Evolutionary conservation across 2,113 vertebrate species (phyloP).

Genomic region (Ahaetulla prasina): DNA sequence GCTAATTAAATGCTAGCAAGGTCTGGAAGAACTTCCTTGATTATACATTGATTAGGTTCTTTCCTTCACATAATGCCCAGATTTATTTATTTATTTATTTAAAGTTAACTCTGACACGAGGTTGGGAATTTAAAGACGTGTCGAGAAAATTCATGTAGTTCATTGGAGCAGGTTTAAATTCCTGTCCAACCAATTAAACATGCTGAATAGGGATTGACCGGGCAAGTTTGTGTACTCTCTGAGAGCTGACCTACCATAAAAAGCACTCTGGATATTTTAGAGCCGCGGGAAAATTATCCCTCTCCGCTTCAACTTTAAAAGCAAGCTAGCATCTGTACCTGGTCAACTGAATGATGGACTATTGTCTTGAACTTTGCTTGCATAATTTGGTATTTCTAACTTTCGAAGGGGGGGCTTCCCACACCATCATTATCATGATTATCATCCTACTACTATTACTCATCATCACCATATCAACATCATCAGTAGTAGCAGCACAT

Average conservation of each 20-base stretch:
- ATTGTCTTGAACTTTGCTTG: neutral
- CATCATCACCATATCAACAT: too few species aligned
- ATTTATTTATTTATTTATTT: neutral
- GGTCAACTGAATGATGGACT: neutral
- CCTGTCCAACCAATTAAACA: neutral
- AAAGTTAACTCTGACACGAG: conserved; percentile 8
- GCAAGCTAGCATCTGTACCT: neutral
- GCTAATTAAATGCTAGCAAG: conserved; percentile 30
- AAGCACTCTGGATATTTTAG: neutral
- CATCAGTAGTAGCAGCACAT: too few species aligned
- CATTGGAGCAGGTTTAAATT: neutral
- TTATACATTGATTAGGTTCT: conserved; percentile 9
- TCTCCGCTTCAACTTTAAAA: neutral
- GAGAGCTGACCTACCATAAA: neutral
- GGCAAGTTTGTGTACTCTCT: neutral
- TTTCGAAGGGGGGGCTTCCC: too few species aligned
- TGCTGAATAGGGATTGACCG: neutral
- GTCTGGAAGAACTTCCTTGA: conserved; percentile 25
- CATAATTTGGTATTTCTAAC: neutral
- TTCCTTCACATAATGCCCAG: neutral
- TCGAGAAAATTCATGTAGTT: neutral
- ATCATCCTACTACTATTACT: too few species aligned
- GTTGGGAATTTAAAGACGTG: neutral
- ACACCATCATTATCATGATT: too few species aligned
- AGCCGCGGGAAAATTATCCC: neutral